A percentile compares a stretch with the other conserved stretches of the same genome.
phyloP scores from a whole-genome alignment of 2,113 vertebrate species.

The Grammomys dolichurus region DNA sequence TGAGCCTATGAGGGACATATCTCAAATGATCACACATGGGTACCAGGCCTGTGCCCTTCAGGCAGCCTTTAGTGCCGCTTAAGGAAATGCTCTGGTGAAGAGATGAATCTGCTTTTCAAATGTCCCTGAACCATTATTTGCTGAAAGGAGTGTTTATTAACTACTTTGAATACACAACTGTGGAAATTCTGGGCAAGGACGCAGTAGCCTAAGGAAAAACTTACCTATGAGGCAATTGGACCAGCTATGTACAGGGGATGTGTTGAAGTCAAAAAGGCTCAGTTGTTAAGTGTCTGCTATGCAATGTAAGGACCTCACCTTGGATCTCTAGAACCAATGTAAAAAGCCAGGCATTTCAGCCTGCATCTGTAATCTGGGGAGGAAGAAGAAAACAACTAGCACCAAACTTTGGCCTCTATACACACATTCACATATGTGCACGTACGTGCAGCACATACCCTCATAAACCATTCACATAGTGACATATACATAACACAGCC shows the following conservation, averaged over 20 bases:
- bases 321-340: not conserved
- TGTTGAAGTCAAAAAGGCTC: not conserved
- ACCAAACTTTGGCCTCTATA: not conserved
- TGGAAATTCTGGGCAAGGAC: not conserved
- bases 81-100: not conserved
- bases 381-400: not conserved
- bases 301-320: not conserved
- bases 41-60: no score
- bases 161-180: not conserved
- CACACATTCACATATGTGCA: not conserved
- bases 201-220: not conserved
- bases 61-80: not conserved
- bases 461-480: no score
- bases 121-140: slow-evolving; percentile 28
- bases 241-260: not conserved
- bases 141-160: slow-evolving; percentile 8
- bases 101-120: slow-evolving; percentile 73
- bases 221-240: not conserved
- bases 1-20: not conserved
- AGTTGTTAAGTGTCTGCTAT: not conserved
- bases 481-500: not conserved
- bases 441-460: not conserved
- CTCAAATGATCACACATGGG: not conserved
- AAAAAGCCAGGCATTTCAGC: not conserved
- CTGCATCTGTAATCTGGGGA: no score